These are phyloP conservation scores for Nesidiocoris tenuis DNA, from an alignment of 2,888 invertebrate species.

Conservation along the genomic window DNA sequence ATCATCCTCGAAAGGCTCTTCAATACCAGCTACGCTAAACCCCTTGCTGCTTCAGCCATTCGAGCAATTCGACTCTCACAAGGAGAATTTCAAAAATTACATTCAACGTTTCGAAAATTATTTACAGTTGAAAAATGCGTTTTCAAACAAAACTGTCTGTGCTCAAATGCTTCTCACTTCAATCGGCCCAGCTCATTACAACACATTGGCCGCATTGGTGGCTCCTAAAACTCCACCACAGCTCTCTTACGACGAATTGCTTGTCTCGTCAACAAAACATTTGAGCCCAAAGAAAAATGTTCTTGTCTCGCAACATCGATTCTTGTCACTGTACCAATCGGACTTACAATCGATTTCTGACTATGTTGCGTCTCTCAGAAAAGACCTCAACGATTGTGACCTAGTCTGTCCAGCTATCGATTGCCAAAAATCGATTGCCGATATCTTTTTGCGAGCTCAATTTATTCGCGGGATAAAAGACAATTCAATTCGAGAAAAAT, in stretches of 20 bases:
- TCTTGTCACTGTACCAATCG: conserved; percentile 10
- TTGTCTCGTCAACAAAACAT: background rate
- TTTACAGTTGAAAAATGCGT: conserved; percentile 12
- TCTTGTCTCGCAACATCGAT: conserved; percentile 8
- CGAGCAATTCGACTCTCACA: conserved; percentile 1
- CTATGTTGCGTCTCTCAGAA: conserved; percentile 4
- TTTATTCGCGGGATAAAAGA: conserved; percentile 21
- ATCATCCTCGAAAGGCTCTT: too few relatives aligned
- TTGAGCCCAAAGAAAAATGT: conserved; percentile 11
- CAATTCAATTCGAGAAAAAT: background rate
- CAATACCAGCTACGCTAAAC: too few relatives aligned
- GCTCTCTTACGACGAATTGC: background rate
- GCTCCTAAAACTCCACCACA: background rate
- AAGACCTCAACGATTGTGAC: conserved; percentile 23
- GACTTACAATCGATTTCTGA: conserved; percentile 10
- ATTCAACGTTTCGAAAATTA: conserved; percentile 24
- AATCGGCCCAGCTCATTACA: conserved; percentile 11
- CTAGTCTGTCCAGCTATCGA: background rate
- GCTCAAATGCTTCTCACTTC: conserved; percentile 20
- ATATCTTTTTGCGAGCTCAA: conserved; percentile 16
- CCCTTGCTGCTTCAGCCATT: too few relatives aligned
- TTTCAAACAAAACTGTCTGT: background rate
- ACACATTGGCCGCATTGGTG: background rate
- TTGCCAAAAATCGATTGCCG: background rate
- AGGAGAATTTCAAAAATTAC: conserved; percentile 26